A percentile compares a stretch with the other conserved stretches of the same genome.
Evolutionary conservation across 2,113 vertebrate genomes (phyloP).

Genomic region (Sterna hirundo): DNA sequence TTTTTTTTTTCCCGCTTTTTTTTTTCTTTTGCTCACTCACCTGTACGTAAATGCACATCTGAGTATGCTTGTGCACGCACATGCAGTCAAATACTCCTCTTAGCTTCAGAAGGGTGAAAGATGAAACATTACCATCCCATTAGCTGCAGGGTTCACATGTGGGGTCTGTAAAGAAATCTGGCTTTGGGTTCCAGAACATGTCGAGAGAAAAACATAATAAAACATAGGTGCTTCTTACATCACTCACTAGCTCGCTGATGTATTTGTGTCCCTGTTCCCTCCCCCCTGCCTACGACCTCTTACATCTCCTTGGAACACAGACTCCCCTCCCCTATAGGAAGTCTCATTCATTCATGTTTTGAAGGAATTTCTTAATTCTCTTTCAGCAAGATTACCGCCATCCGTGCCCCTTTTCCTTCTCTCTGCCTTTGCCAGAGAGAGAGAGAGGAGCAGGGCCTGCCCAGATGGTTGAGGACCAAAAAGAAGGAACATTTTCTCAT

Average conservation of each 20-base stretch:
- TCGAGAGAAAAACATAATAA: slow-evolving; percentile 15
- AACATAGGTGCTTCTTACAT: slow-evolving; percentile 41
- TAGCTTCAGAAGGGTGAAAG: not conserved
- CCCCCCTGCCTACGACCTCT: slow-evolving; percentile 19
- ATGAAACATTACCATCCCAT: slow-evolving; percentile 12
- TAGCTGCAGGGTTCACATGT: not conserved
- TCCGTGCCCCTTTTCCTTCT: slow-evolving; percentile 67
- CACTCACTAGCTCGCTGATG: slow-evolving; percentile 33
- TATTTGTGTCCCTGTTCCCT: slow-evolving; percentile 13
- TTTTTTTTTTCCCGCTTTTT: too few relatives aligned
- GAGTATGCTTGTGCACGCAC: not conserved
- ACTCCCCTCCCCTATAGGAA: slow-evolving; percentile 63
- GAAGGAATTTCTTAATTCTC: slow-evolving; percentile 75
- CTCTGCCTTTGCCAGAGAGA: slow-evolving; percentile 70
- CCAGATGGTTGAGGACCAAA: slow-evolving; percentile 92
- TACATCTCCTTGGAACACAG: slow-evolving; percentile 39
- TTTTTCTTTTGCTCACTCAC: not conserved
- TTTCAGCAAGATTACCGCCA: slow-evolving; percentile 70
- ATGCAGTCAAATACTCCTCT: not conserved
- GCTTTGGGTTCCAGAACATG: slow-evolving; percentile 16
- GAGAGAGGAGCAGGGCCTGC: slow-evolving; percentile 79
- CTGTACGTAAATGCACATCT: not conserved
- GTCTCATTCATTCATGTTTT: slow-evolving; percentile 65
- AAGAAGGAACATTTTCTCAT: slow-evolving; percentile 94
- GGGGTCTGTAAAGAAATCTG: not conserved